These are phyloP conservation scores for Rhyacophila brunnea DNA, from an alignment of 1,140 invertebrate genomes.

Conservation along the genomic window DNA sequence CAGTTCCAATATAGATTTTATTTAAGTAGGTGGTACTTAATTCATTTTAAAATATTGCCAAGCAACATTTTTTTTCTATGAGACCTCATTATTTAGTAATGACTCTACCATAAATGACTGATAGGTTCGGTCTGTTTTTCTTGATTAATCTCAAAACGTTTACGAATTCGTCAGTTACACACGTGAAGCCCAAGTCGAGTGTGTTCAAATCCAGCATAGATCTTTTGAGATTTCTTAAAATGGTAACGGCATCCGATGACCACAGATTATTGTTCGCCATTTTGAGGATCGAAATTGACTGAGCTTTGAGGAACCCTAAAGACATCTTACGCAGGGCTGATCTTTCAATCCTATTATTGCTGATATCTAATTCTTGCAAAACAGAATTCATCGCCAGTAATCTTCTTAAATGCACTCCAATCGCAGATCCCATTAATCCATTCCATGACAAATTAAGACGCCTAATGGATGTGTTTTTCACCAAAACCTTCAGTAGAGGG, in stretches of 20 bases:
- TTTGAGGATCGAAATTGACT: conserved; percentile 34
- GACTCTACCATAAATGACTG: no score
- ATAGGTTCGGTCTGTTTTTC: no score
- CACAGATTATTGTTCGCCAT: conserved; percentile 38
- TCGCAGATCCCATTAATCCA: conserved; percentile 27
- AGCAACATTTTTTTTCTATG: no score
- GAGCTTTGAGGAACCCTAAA: conserved; percentile 24
- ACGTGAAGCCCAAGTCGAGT: conserved; percentile 37
- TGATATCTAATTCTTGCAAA: conserved; percentile 37
- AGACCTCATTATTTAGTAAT: no score
- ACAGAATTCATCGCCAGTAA: conserved; percentile 27
- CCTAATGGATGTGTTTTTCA: conserved; percentile 35
- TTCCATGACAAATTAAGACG: conserved; percentile 49
- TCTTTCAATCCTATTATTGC: conserved; percentile 41
- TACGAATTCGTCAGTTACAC: conserved; percentile 38
- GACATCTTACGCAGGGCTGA: conserved; percentile 22
- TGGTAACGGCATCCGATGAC: conserved; percentile 28
- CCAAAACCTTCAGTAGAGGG: conserved; percentile 34
- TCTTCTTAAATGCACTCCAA: conserved; percentile 4
- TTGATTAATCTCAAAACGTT: no score
- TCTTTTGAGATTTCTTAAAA: conserved; percentile 34
- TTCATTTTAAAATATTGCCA: no score
- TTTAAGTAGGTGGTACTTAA: no score
- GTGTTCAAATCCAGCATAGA: conserved; percentile 28
- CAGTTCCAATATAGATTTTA: no score